A percentile compares a stretch with the other conserved stretches of the same genome.
phyloP scores from a whole-genome alignment of 2,888 invertebrate species.

The Miltochrista miniata region DNA sequence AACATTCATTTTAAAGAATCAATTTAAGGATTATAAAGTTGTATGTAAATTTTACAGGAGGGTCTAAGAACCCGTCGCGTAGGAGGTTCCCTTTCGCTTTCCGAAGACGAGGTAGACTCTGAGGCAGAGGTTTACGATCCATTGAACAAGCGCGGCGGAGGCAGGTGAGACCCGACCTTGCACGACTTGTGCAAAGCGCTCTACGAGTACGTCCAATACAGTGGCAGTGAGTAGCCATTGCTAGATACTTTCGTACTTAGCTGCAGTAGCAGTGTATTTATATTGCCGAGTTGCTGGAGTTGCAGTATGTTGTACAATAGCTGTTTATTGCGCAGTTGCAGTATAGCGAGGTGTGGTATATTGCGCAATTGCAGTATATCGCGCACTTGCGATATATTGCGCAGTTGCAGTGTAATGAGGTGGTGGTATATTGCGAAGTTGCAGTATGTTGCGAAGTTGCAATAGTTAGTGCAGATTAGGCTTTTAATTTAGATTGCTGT shows the following conservation, averaged over 20 bases:
- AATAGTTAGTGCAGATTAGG: too few species aligned
- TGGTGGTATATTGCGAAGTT: too few species aligned
- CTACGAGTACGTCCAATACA: constrained; percentile 55
- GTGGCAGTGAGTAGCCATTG: constrained; percentile 4
- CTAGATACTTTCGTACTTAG: not conserved
- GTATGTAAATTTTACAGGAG: constrained; percentile 59
- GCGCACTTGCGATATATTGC: too few species aligned
- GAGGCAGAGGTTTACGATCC: constrained; percentile 82
- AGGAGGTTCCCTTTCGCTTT: constrained; percentile 91
- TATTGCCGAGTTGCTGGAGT: not conserved
- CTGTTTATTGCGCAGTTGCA: not conserved
- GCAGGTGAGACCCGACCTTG: constrained; percentile 74
- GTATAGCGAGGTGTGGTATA: too few species aligned
- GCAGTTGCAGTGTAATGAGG: too few species aligned
- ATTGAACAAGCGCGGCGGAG: constrained; percentile 69
- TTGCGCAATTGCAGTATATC: not conserved
- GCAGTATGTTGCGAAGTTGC: too few species aligned
- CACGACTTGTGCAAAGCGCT: constrained; percentile 78
- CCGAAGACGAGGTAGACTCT: constrained; percentile 92
- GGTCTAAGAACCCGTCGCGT: constrained; percentile 85
- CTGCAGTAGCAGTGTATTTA: not conserved
- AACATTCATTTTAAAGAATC: too few species aligned
- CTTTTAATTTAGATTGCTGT: too few species aligned
- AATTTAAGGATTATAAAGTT: not conserved
- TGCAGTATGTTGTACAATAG: not conserved